Evolutionary conservation across 1,140 invertebrate species (phyloP), one percentile per base, ranked within the genome.

Genomic region (Drosophila bipectinata): DNA sequence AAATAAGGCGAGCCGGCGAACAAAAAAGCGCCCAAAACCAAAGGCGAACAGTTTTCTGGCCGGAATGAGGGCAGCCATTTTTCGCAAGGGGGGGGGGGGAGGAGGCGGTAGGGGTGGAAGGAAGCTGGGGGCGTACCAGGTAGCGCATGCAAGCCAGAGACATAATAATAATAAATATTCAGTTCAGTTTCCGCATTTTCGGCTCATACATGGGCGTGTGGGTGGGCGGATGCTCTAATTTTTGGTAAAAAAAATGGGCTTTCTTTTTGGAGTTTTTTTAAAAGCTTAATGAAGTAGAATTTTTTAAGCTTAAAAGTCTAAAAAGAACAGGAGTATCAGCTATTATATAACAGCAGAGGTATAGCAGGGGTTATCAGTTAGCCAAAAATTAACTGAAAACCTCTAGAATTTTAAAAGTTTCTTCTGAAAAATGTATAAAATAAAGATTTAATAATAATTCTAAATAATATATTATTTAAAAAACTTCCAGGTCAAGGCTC

Each of bases 141-240:
- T 72, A 55, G 26, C 45, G 48, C 44, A 57, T 47, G 67, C 51
- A 52, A 39, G 32, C 45, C 72, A 77, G 60, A 72, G 58, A 78
- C 78, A 87, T 85, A 85, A 85, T 85, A 85, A 85, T 85, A 85
- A 85, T 85, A 85, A 87, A 85, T 88, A 85, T 85, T 85, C 82
- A 81, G 81, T 81, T 85, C 81, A 76, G 73, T 72, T 73, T 61
- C 44, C 71, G 58, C 37, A 26, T 59, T 61, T 61, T 39, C 51
- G 63, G 44, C 59, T 32, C 58, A 41, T 10, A n/a, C 24, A 10
- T 10, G 12, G 58, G 45, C 26, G n/a, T 41, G 5, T 8, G 3
- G n/a, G 6, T 26, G 63, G 34, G 63, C 51, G 21, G 63, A 15
- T 3, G 12, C 2, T 12, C 8, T 9, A 14, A 6, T 7, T 2